These are phyloP conservation scores for Hippopotamyrus pictus DNA, from an alignment of 2,797 vertebrate species.

Conservation along the genomic window DNA sequence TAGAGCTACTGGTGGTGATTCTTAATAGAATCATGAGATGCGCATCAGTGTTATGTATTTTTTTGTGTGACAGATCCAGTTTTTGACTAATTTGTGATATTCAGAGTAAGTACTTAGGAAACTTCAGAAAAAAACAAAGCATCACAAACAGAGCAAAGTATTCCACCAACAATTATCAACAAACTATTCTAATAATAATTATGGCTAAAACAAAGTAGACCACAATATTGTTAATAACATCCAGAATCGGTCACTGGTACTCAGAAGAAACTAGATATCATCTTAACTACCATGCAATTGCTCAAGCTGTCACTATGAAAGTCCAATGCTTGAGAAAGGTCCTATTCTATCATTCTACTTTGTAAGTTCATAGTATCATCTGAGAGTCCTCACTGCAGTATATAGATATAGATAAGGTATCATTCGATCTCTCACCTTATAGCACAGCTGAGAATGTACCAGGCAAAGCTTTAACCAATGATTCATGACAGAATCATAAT, in stretches of 20 bases:
- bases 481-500: not conserved
- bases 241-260: not conserved
- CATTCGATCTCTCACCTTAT: not conserved
- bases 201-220: not conserved
- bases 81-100: conserved; percentile 6
- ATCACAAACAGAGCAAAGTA: not conserved
- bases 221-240: not conserved
- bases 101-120: not conserved
- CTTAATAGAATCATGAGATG: conserved; percentile 19
- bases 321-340: not conserved
- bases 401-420: not conserved
- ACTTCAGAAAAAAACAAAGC: not conserved
- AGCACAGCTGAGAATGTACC: not conserved
- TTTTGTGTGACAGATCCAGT: not conserved
- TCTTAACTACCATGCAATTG: not conserved
- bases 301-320: not conserved
- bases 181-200: not conserved
- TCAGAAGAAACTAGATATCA: not conserved
- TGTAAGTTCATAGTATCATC: not conserved
- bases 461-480: not conserved
- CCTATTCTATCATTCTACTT: not conserved
- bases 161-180: not conserved
- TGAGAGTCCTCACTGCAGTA: not conserved
- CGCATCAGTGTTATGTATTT: conserved; percentile 2
- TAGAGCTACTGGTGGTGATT: conserved; percentile 16